Base-by-base conservation (phyloP, 2,113 vertebrate genomes). In the Heterocephalus glaber region DNA sequence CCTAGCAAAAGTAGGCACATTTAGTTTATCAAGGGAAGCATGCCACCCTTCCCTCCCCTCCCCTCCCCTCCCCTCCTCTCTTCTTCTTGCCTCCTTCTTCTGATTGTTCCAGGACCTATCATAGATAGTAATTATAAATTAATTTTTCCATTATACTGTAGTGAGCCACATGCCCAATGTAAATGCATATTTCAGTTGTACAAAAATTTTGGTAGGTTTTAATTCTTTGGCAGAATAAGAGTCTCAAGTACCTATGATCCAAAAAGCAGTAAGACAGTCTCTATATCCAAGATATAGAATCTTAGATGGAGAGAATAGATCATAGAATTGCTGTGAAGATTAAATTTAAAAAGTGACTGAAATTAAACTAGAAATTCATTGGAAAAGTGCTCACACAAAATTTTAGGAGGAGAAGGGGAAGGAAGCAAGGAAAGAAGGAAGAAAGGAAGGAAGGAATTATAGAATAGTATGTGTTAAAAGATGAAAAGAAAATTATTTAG, bases 361-460 rank as follows among this genome's bases (percentile, higher is more conserved):
- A 88, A 49, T 72, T n/a, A 80, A 89, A 38, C 30, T 66, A 93
- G 72, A 85, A 95, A 70, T 28, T 87, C 58, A 58, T 49, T 20
- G 83, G 30, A 63, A 16, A 12, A 79, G 7, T 70, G 7, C 10
- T 77, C 19, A 28, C 4, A 12, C 0, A 86, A 47, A 93, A 1
- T 96, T 96, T 96, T 92, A 92, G 94, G 92, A 97, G 68, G n/a
- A 24, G 19, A 72, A 16, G 35, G 19, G 68, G 10, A 72, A 41
- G 38, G n/a, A 72, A 41, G 22, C 96, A 96, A 97, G 66, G 61
- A 86, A 44, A 0, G 19, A 26, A 44, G 30, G 60, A 60, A 92
- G 61, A 68, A 1, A 96, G 0, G 74, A 79, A 56, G 92, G 79
- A 9, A 7, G 7, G 20, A 24, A 28, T 9, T 81, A 24, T 6